Percentiles rank a stretch among this genome's conserved stretches.
Evolutionary conservation across 64 coral and sea anemone genomes (phyloP).

Genomic region (Montipora capricornis): DNA sequence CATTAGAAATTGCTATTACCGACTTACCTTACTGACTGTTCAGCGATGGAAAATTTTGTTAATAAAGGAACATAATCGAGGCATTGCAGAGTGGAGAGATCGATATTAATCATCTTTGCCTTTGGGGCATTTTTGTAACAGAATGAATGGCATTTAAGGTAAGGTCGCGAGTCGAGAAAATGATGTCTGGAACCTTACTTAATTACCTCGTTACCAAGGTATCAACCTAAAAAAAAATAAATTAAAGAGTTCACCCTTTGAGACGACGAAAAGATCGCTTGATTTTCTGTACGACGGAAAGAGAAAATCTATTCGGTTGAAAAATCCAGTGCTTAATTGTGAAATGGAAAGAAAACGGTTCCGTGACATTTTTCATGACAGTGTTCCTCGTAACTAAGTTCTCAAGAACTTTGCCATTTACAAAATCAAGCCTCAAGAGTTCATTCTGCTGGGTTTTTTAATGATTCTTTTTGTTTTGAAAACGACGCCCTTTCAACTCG

Average conservation of each 20-base stretch:
- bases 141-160: background rate
- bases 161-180: background rate
- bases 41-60: background rate
- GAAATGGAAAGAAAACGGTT: background rate
- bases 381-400: background rate
- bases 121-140: background rate
- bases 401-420: background rate
- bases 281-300: background rate
- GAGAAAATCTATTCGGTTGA: background rate
- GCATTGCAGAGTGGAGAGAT: background rate
- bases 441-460: background rate
- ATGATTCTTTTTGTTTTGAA: background rate
- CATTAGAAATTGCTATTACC: background rate
- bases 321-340: background rate
- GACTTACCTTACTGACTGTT: background rate
- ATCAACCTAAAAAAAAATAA: background rate
- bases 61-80: background rate
- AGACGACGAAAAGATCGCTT: background rate
- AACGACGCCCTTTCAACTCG: background rate
- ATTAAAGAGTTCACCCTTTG: background rate
- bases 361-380: background rate
- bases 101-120: background rate
- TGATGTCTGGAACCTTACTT: background rate
- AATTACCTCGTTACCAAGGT: background rate
- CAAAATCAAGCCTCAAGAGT: background rate